Evolutionary conservation across 2,888 invertebrate genomes (phyloP).

Genomic region (Tiphia femorata): DNA sequence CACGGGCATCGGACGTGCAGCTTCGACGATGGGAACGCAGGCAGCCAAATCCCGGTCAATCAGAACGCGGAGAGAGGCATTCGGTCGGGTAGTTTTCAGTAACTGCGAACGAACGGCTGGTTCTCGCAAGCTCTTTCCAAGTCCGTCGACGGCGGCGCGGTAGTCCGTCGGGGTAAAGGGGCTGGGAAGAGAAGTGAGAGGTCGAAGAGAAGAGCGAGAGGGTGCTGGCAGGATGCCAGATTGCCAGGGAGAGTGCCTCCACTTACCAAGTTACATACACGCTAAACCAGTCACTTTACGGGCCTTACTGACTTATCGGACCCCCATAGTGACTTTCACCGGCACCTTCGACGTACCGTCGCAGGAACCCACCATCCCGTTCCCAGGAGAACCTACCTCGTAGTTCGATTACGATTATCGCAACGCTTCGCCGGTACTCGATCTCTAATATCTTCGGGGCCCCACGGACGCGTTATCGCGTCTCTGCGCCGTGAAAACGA

Average conservation of each 20-base stretch:
- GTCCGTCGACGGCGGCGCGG: too few relatives aligned
- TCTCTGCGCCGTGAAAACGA: too few relatives aligned
- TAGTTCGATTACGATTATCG: too few relatives aligned
- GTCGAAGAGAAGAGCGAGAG: constrained; percentile 24
- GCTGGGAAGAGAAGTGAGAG: too few relatives aligned
- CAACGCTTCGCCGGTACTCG: too few relatives aligned
- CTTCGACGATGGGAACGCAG: constrained; percentile 6
- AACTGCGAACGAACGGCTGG: constrained; percentile 41
- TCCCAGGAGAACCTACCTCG: too few relatives aligned
- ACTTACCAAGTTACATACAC: constrained; percentile 60
- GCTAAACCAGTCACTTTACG: constrained; percentile 46
- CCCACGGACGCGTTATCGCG: too few relatives aligned
- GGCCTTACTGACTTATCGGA: constrained; percentile 51
- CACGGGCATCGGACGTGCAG: constrained; percentile 12
- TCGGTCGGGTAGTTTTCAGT: constrained; percentile 45
- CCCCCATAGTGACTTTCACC: constrained; percentile 32
- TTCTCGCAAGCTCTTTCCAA: constrained; percentile 35
- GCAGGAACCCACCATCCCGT: neutral
- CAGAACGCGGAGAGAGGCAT: constrained; percentile 36
- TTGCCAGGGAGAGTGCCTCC: constrained; percentile 57
- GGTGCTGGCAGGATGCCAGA: constrained; percentile 53
- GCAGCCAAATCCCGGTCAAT: constrained; percentile 47
- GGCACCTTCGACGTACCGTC: constrained; percentile 26
- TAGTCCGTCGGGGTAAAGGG: too few relatives aligned
- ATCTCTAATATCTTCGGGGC: too few relatives aligned